A percentile compares a stretch with the other conserved stretches of the same genome.
These are phyloP conservation scores for Takifugu rubripes DNA, from an alignment of 2,797 vertebrate species.

Conservation along the genomic window DNA sequence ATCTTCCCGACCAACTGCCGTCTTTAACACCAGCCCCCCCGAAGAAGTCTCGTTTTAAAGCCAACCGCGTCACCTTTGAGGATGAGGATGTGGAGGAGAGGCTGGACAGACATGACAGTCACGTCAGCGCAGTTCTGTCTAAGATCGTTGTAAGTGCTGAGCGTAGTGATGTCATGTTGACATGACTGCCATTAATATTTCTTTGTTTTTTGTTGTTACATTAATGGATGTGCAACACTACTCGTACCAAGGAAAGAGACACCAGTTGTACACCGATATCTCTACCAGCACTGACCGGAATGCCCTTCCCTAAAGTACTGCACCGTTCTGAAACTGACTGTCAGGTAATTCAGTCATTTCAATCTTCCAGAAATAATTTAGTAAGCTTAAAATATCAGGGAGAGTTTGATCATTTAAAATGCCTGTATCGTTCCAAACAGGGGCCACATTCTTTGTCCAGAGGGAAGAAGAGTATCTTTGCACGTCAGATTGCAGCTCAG, in stretches of 20 bases:
- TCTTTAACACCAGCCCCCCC: constrained; percentile 85
- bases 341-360: constrained; percentile 54
- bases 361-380: background rate
- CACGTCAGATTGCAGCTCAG: constrained; percentile 87
- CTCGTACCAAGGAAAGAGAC: constrained; percentile 83
- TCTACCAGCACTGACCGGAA: constrained; percentile 79
- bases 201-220: background rate
- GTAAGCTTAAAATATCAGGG: no score
- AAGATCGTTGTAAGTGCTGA: constrained; percentile 85
- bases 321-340: constrained; percentile 79
- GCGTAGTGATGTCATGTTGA: no score
- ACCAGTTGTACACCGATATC: constrained; percentile 80
- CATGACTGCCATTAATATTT: background rate
- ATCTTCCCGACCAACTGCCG: constrained; percentile 86
- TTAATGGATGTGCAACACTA: background rate
- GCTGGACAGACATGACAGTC: constrained; percentile 82
- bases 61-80: constrained; percentile 73
- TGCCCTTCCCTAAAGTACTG: constrained; percentile 87
- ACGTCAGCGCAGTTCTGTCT: constrained; percentile 90
- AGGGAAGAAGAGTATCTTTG: constrained; percentile 91
- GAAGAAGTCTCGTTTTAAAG: constrained; percentile 87
- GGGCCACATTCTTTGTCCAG: constrained; percentile 38
- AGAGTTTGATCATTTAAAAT: background rate
- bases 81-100: constrained; percentile 82
- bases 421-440: constrained; percentile 14